phyloP scores from a whole-genome alignment of 1,140 invertebrate genomes.

The Elymnias hypermnestra region DNA sequence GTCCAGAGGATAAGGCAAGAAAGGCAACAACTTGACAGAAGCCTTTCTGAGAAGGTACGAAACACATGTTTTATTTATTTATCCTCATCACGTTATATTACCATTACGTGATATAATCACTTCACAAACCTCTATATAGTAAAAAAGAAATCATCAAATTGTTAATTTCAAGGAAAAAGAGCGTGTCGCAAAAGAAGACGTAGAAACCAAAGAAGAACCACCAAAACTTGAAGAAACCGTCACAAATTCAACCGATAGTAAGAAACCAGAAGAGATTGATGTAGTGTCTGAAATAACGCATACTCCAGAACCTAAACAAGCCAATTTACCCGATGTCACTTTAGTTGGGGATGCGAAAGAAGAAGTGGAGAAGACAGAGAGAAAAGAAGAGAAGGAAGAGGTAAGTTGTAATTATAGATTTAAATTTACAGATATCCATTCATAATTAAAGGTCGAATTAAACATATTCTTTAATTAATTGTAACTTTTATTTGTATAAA shows the following conservation, averaged over 20 bases:
- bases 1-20: conserved; percentile 68
- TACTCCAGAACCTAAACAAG: conserved; percentile 31
- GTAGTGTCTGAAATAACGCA: conserved; percentile 3
- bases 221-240: conserved; percentile 15
- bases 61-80: neutral
- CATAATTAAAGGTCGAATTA: no score
- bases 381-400: conserved; percentile 49
- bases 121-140: no score
- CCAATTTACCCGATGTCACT: conserved; percentile 54
- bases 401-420: conserved; percentile 23
- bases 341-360: conserved; percentile 37
- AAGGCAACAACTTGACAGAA: conserved; percentile 60
- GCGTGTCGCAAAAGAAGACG: conserved; percentile 37
- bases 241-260: conserved; percentile 25
- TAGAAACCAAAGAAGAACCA: conserved; percentile 7
- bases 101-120: no score
- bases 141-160: no score
- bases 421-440: no score
- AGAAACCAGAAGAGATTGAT: conserved; percentile 30
- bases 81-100: no score
- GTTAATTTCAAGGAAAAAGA: conserved; percentile 65
- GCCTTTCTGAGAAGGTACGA: conserved; percentile 52
- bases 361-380: conserved; percentile 11
- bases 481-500: no score
- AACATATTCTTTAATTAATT: no score